These are phyloP conservation scores for Cartodere bifasciata DNA, from an alignment of 2,888 invertebrate species.

Conservation along the genomic window DNA sequence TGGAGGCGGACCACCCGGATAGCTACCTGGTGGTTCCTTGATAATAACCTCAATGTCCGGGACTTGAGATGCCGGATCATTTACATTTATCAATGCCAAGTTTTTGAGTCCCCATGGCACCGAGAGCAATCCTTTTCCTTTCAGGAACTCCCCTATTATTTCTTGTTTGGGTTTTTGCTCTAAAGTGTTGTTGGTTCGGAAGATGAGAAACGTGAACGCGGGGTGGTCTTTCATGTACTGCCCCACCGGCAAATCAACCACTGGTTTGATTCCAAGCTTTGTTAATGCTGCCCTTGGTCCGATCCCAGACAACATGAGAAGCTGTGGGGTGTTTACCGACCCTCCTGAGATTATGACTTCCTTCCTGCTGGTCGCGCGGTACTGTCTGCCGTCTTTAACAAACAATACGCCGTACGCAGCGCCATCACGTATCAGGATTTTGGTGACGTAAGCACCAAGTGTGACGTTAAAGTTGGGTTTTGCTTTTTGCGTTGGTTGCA, in stretches of 20 bases:
- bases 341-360: constrained; percentile 65
- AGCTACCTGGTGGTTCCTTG: no score
- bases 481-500: constrained; percentile 41
- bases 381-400: constrained; percentile 36
- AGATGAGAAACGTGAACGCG: no score
- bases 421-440: constrained; percentile 41
- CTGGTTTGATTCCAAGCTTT: no score
- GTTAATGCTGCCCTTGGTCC: no score
- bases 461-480: constrained; percentile 46
- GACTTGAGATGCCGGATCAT: no score
- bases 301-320: constrained; percentile 66
- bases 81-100: neutral
- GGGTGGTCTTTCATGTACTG: no score
- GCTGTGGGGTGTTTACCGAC: constrained; percentile 60
- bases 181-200: no score
- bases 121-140: constrained; percentile 7
- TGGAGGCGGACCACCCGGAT: no score
- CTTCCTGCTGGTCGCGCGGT: constrained; percentile 44
- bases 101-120: neutral
- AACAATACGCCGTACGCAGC: constrained; percentile 45
- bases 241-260: no score
- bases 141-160: no score
- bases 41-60: no score
- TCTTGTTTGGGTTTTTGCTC: no score
- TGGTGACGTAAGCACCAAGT: constrained; percentile 45